Evolutionary conservation across 2,797 vertebrate species (phyloP).

Genomic region (Manis crassicaudata): DNA sequence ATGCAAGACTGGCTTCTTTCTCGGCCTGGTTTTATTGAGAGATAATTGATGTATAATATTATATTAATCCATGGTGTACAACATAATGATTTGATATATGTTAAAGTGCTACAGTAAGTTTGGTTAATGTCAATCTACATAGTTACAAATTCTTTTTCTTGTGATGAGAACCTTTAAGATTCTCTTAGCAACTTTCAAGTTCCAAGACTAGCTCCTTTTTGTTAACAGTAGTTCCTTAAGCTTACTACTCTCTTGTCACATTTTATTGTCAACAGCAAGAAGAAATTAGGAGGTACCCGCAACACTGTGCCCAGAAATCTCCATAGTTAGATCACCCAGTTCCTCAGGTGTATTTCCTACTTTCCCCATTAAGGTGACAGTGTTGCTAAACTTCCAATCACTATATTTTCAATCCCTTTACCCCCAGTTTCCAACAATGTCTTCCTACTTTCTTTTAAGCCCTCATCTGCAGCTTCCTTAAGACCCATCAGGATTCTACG

Average conservation of each 20-base stretch:
- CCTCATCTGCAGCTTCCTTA: not conserved
- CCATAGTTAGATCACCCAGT: not conserved
- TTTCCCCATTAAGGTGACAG: not conserved
- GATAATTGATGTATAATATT: not conserved
- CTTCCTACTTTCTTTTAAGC: conserved; percentile 19
- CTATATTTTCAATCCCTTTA: not conserved
- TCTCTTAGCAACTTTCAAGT: not conserved
- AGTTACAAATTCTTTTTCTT: not conserved
- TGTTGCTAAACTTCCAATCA: not conserved
- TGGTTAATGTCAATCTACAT: not conserved
- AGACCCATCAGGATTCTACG: not conserved
- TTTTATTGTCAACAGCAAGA: conserved; percentile 30
- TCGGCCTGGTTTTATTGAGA: not conserved
- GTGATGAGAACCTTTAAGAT: not conserved
- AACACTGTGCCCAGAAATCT: not conserved
- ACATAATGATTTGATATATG: not conserved
- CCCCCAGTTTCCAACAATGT: not conserved
- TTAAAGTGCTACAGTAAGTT: not conserved
- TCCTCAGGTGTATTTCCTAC: not conserved
- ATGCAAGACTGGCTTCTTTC: not conserved
- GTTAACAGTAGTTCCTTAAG: not conserved
- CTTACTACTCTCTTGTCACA: not conserved
- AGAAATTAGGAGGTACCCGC: not conserved
- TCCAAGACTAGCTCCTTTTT: not conserved
- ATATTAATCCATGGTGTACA: not conserved